A percentile compares a stretch with the other conserved stretches of the same genome.
Evolutionary conservation across 53 echinoderm and acorn worm species (phyloP).

Genomic region (Paracentrotus lividus): DNA sequence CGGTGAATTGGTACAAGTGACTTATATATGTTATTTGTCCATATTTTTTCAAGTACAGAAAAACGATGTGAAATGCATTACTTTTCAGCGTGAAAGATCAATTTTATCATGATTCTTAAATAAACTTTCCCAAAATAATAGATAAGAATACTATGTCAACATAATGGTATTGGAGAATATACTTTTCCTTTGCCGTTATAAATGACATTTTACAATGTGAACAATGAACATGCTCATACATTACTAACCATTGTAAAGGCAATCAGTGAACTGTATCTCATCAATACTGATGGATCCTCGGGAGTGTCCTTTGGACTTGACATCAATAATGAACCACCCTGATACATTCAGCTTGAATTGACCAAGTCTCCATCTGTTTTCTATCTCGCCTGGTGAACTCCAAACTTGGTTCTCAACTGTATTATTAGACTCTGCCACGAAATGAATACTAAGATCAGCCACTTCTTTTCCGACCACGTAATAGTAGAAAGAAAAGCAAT

Average conservation of each 20-base stretch:
- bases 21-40: not conserved
- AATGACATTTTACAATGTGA: too few species aligned
- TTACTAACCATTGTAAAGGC: constrained; percentile 9
- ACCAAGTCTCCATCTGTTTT: not conserved
- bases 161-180: too few species aligned
- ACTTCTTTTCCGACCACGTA: not conserved
- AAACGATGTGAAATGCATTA: too few species aligned
- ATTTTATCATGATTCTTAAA: too few species aligned
- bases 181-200: too few species aligned
- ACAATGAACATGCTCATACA: too few species aligned
- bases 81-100: too few species aligned
- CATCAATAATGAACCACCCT: constrained; percentile 33
- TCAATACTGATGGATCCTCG: constrained; percentile 26
- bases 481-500: constrained; percentile 42
- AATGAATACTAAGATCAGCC: not conserved
- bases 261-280: constrained; percentile 13
- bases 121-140: too few species aligned
- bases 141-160: too few species aligned
- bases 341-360: constrained; percentile 21
- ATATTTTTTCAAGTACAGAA: too few species aligned
- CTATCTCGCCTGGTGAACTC: not conserved
- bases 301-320: not conserved
- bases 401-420: not conserved
- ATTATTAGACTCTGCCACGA: constrained; percentile 11
- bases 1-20: not conserved